Base-by-base conservation (phyloP, 2,888 invertebrate genomes). In the Ormyrus thymus region DNA sequence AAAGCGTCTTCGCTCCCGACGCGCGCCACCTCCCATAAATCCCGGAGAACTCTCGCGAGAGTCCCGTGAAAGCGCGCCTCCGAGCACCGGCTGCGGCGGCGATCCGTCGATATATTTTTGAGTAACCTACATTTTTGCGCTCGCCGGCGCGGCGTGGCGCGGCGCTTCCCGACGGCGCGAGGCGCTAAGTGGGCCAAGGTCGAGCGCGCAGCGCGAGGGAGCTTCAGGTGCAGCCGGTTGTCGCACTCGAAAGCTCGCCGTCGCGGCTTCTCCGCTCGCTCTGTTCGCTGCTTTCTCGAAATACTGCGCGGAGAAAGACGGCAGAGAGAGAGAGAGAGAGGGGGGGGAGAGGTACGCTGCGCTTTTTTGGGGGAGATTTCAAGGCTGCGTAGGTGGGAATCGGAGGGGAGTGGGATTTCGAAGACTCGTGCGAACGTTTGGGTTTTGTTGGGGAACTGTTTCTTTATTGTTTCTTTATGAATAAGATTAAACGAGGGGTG, bases 151-250 rank as follows among this genome's bases (percentile, higher is more conserved):
- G 10, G 29, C 29, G 29, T 29, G 29, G 29, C 29, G 29, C 29
- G 29, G 29, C 80, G 70, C 45, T 29, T 29, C 55, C 50, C 50
- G 64, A 55, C 46, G 45, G 13, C 29, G 43, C 66, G 80, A 76
- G 80, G 61, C 66, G 68, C 59, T 80, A 82, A 81, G 80, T 81
- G 75, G 83, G 78, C 77, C 83, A 83, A 83, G 82, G 81, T 81
- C 81, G 29, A 76, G 45, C 13, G 50, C 29, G 51, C 64, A 58
- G 59, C 65, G 11, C 8, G 15, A 1, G 43, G 46, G 45, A n/a
- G 56, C 46, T 11, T 11, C 29, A 29, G 29, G 29, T 29, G 29
- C 29, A 29, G 29, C 29, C 29, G 29, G 29, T 29, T 29, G 29
- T 29, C 29, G 29, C 29, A 29, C 29, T 29, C 29, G 3, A 4